A percentile compares a stretch with the other conserved stretches of the same genome.
Conservation (phyloP, 2,888 invertebrate species). For the Tridacna gigas region DNA sequence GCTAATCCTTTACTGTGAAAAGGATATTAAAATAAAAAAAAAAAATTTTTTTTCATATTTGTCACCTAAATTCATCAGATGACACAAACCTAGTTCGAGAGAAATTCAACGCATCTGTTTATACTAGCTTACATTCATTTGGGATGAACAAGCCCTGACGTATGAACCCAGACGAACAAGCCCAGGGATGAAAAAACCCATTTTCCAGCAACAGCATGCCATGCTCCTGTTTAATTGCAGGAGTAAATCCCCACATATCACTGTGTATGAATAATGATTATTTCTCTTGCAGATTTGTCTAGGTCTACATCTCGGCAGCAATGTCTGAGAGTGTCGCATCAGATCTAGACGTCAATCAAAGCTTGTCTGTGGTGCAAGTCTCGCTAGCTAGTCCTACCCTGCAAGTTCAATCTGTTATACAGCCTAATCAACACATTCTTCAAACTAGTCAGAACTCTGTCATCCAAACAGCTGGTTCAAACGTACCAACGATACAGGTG, state of each 20-base stretch:
- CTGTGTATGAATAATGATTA: background rate
- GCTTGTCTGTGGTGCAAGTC: conserved; percentile 91
- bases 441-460: conserved; percentile 94
- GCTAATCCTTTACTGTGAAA: too few relatives aligned
- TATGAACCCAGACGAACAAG: too few relatives aligned
- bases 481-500: conserved; percentile 93
- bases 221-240: background rate
- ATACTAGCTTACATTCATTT: too few relatives aligned
- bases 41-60: too few relatives aligned
- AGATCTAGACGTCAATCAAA: conserved; percentile 64
- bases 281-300: conserved; percentile 19
- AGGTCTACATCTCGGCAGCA: conserved; percentile 40
- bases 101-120: too few relatives aligned
- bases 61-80: too few relatives aligned
- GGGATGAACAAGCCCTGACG: too few relatives aligned
- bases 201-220: too few relatives aligned
- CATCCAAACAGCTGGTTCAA: conserved; percentile 95
- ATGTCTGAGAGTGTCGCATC: conserved; percentile 62
- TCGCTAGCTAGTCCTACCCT: conserved; percentile 85
- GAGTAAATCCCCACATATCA: background rate
- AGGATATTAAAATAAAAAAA: too few relatives aligned
- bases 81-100: too few relatives aligned
- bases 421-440: conserved; percentile 92
- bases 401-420: conserved; percentile 91
- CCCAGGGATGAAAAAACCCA: too few relatives aligned